Evolutionary conservation across 2,888 invertebrate species (phyloP), one percentile per base, ranked within the genome.

Genomic region (Leucophora obtusa): DNA sequence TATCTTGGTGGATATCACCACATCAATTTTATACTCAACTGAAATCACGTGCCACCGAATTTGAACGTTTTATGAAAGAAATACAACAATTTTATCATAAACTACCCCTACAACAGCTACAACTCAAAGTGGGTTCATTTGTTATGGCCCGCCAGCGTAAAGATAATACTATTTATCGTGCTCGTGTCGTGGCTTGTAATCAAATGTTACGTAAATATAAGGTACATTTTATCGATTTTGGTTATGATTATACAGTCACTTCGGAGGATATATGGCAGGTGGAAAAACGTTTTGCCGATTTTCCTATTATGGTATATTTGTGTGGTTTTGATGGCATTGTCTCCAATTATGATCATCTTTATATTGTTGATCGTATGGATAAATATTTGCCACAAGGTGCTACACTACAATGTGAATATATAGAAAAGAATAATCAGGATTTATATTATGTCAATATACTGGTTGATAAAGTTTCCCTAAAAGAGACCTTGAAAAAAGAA

Each of bases 1-100:
- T 96, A 50, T 93, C 94, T 1, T 96, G 96, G 95, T 95, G 95
- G 86, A 92, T 93, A 70, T 94, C 94, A 79, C 96, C 96, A 0
- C 92, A 93, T 79, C 92, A 93, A 84, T 96, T 96, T 89, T 95
- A 93, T 89, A 92, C 93, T 0, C 94, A 94, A 84, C 89, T 92
- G 17, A 86, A 92, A 59, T 91, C 91, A 0, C 84, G 90, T 6
- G 91, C 92, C 84, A 86, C 89, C 0, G 92, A 93, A 83, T 95
- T 95, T 87, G 91, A 93, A 15, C 90, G 90, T 3, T 92, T 95
- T 92, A 94, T 96, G 94, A 92, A 93, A 79, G 92, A 93, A 63
- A 94, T 96, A 83, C 95, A 95, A 59, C 91, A 91, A 54, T 90
- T 92, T 24, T 96, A 96, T 86, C 92, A 92, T 82, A 92, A 92